Evolutionary conservation across 2,888 invertebrate genomes (phyloP), one percentile per base, ranked within the genome.

Genomic region (Drosophila kanekoi): DNA sequence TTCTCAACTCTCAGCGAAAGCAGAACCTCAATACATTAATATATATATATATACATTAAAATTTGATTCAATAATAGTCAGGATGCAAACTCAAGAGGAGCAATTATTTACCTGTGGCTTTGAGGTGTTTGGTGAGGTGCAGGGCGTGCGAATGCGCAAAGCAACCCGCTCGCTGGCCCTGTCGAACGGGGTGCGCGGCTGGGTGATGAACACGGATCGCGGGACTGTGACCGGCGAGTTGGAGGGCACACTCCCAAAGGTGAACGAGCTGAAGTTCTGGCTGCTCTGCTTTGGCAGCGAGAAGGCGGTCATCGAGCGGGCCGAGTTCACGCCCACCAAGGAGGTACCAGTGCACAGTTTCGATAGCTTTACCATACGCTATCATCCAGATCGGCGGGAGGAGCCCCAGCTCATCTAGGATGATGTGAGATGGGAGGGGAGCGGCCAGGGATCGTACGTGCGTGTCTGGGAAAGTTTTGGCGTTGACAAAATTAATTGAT

Each of bases 211-310:
- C 81, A 95, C 95, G 0, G 86, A 91, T 8, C 84, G 91, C 18
- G 94, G 94, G 10, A 95, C 95, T 0, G 95, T 95, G 1, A 91
- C 93, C 62, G 95, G 95, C 6, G 79, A 92, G 38, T 81, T 95
- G 59, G 94, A 95, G 91, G 95, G 95, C 14, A 90, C 93, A 4
- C 82, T 92, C 64, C 64, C 85, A 0, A 93, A 93, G 89, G 87
- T 95, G 58, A 92, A 93, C 33, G 92, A 93, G 90, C 95, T 95
- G 94, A 90, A 90, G 68, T 75, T 80, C 35, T 91, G 90, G 91
- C 72, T 97, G 52, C 93, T 94, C 78, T 93, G 93, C 20, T 94
- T 93, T 10, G 97, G 97, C 53, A 96, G 96, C 91, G 96, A 96
- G 0, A 93, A 94, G 77, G 96, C 96, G 33, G 91, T 92, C 72